Percentiles rank a stretch among this genome's conserved stretches.
phyloP scores from a whole-genome alignment of 1,140 invertebrate genomes.

The Pogonomyrmex californicus region DNA sequence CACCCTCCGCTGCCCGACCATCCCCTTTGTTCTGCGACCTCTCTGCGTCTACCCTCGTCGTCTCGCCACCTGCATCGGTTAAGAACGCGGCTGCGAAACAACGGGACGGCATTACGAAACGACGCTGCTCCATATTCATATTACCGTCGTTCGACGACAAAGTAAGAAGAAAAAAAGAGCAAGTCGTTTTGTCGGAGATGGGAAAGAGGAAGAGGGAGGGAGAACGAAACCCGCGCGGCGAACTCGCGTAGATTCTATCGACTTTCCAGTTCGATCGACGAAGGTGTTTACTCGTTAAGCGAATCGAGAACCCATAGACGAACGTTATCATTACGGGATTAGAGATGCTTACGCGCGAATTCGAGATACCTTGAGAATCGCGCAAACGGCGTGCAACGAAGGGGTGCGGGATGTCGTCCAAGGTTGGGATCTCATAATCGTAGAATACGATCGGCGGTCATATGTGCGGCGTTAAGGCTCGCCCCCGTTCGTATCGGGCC shows the following conservation, averaged over 20 bases:
- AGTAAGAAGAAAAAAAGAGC: constrained; percentile 44
- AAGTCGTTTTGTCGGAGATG: constrained; percentile 31
- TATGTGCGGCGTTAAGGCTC: constrained; percentile 50
- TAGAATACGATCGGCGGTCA: constrained; percentile 56
- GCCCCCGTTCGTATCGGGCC: constrained; percentile 5
- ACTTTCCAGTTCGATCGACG: constrained; percentile 51
- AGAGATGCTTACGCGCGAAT: constrained; percentile 53
- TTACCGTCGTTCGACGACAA: constrained; percentile 70
- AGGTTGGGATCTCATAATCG: constrained; percentile 32
- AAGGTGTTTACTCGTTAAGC: constrained; percentile 57
- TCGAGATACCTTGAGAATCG: constrained; percentile 45
- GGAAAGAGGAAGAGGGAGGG: background rate
- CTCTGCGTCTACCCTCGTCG: constrained; percentile 25
- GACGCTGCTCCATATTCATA: constrained; percentile 80
- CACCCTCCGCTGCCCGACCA: constrained; percentile 30
- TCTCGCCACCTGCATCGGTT: constrained; percentile 60
- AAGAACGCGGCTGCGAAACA: constrained; percentile 67
- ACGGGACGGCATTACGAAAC: constrained; percentile 64
- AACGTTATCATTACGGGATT: constrained; percentile 53
- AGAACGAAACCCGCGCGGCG: constrained; percentile 28
- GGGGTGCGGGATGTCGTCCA: background rate
- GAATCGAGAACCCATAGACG: constrained; percentile 51
- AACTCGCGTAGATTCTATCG: constrained; percentile 37
- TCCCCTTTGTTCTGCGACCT: constrained; percentile 8
- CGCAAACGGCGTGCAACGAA: background rate